Evolutionary conservation across 2,797 vertebrate genomes (phyloP), one percentile per base, ranked within the genome.

Genomic region (Megaceryle alcyon): DNA sequence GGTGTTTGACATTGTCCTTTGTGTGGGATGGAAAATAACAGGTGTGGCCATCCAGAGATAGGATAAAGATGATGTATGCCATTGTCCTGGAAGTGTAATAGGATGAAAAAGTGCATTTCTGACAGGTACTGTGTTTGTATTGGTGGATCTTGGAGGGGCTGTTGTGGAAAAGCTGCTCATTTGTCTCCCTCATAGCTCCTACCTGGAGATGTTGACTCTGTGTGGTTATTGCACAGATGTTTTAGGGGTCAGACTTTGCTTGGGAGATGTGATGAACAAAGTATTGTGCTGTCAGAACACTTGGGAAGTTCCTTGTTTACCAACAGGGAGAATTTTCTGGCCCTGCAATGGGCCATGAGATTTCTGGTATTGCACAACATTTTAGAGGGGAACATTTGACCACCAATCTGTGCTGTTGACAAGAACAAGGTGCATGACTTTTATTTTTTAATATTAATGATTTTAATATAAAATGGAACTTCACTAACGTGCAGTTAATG

Each of bases 121-220:
- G 60, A 41, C 31, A 31, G 41, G 22, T 75, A 7, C 21, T 51
- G 5, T 21, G 25, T 29, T 65, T 83, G 25, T n/a, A 46, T 18
- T 17, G 28, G 35, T 66, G 49, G 37, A 15, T 41, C 2, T 6
- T n/a, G n/a, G 9, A 3, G 43, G 11, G n/a, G 22, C 46, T 14
- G 14, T n/a, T 8, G 2, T 22, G 19, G 60, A 14, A 79, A 12
- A 7, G 12, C 20, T 63, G 29, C 16, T 25, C 1, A 0, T 28
- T 7, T 6, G 10, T 11, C 12, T 70, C 11, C 28, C 53, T 66
- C n/a, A 8, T 22, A 41, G 29, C 39, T 82, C 20, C 41, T 25
- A 10, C 4, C 13, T 2, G 10, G 14, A 44, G 18, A 19, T 25
- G 12, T 17, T 61, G 46, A 17, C 3, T 35, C 65, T 65, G 21